These are phyloP conservation scores for Procambarus clarkii DNA, from an alignment of 1,140 invertebrate species.

Conservation along the genomic window DNA sequence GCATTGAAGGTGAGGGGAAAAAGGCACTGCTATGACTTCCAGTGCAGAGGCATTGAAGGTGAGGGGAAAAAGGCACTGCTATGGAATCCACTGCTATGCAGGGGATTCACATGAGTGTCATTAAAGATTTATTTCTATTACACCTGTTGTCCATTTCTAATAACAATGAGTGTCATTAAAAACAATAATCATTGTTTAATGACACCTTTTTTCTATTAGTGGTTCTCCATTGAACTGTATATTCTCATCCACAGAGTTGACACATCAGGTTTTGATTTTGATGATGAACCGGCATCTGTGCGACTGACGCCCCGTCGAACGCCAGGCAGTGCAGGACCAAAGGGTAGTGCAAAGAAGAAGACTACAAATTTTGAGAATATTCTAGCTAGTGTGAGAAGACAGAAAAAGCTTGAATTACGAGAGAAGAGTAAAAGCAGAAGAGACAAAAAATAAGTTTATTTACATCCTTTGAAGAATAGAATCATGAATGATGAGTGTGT, in stretches of 20 bases:
- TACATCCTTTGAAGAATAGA: no score
- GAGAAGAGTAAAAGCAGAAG: constrained; percentile 61
- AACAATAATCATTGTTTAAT: neutral
- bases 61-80: no score
- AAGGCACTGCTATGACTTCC: neutral
- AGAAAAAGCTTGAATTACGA: constrained; percentile 68
- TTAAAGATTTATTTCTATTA: neutral
- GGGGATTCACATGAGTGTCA: neutral
- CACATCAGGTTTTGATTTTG: constrained; percentile 71
- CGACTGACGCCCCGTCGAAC: constrained; percentile 63
- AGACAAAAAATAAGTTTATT: constrained; percentile 11
- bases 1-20: no score
- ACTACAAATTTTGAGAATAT: constrained; percentile 71
- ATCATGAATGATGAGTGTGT: no score
- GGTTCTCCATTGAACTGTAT: neutral
- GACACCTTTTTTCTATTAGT: neutral
- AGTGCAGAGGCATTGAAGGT: no score
- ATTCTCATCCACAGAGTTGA: constrained; percentile 39
- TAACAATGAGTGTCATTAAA: no score
- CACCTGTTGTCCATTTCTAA: neutral
- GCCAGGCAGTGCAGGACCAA: constrained; percentile 55
- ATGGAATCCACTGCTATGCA: no score
- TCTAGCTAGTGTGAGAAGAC: constrained; percentile 68
- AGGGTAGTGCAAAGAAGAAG: constrained; percentile 72
- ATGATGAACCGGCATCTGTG: constrained; percentile 63